Base-by-base conservation (phyloP, 2,888 invertebrate genomes). In the Acrocyrtus sp. region DNA sequence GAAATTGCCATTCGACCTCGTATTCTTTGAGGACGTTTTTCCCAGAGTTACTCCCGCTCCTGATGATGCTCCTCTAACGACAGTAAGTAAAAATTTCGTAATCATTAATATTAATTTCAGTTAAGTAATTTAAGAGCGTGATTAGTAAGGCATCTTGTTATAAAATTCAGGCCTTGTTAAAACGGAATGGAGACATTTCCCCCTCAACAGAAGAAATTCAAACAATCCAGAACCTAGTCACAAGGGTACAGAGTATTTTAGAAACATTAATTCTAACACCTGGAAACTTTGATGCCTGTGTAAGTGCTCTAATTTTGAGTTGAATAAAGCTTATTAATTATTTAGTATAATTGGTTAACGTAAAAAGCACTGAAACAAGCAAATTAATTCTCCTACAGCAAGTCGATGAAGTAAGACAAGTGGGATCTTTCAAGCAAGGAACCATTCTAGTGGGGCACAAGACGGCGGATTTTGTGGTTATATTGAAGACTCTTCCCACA, bases 391-490 rank as follows among this genome's bases (percentile, higher is more conserved):
- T n/a, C n/a, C n/a, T 70, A 26, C 80, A 93, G 92, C 92, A 94
- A 90, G 86, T 95, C 56, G 95, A 95, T 83, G 98, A 98, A 85
- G 96, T 97, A 0, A 89, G 97, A 1, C 96, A 96, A 85, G 98
- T 99, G 6, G 98, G 98, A 0, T 96, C 98, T 0, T 98, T 95
- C 85, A 98, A 98, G 85, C 98, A 98, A 83, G 97, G 98, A 1
- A 98, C 98, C 0, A 96, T 98, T 93, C 90, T 98, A 83, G 91
- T 94, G 0, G 96, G 96, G 1, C 94, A 94, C 85, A 97, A 96
- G 84, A 91, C 96, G 0, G 98, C 98, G 0, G 98, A 98, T 82
- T 92, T 98, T 75, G 98, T 98, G 0, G 96, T 98, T 0, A 95
- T 98, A 77, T 88, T 98, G 76, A 98, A 98, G 87, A 96, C 98